Conservation (phyloP, 1,140 invertebrate species). For the Caenorhabditis remanei region DNA sequence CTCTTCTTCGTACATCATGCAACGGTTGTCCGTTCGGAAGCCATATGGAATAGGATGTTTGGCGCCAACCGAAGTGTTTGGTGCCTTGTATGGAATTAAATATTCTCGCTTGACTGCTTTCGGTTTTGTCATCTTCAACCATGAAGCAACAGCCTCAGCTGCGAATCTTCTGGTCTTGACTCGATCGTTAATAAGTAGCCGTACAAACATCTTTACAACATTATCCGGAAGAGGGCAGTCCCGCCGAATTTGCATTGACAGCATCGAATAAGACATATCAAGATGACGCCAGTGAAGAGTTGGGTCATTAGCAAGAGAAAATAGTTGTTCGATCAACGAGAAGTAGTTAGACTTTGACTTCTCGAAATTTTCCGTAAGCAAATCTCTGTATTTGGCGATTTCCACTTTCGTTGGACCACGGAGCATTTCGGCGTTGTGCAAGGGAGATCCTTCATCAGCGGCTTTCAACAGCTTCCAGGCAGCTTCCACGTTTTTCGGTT, state of each 20-base stretch:
- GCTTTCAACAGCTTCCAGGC: constrained; percentile 30
- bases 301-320: constrained; percentile 61
- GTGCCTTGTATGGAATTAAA: constrained; percentile 73
- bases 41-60: constrained; percentile 78
- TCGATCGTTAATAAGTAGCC: constrained; percentile 85
- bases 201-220: constrained; percentile 80
- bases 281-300: constrained; percentile 85
- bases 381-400: neutral
- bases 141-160: constrained; percentile 81
- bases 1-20: constrained; percentile 84
- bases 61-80: constrained; percentile 58
- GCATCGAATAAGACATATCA: constrained; percentile 84
- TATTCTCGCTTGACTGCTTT: constrained; percentile 82
- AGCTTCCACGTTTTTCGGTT: constrained; percentile 54
- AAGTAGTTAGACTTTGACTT: constrained; percentile 60
- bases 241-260: constrained; percentile 83
- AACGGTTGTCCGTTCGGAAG: constrained; percentile 83
- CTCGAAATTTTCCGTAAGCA: neutral
- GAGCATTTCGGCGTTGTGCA: constrained; percentile 12
- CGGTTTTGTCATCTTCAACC: constrained; percentile 86
- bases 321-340: constrained; percentile 62
- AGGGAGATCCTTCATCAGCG: neutral
- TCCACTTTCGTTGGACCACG: neutral
- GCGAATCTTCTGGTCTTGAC: constrained; percentile 83
- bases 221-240: constrained; percentile 34